phyloP scores from a whole-genome alignment of 2,113 vertebrate species.

The Accipiter virgatus region DNA sequence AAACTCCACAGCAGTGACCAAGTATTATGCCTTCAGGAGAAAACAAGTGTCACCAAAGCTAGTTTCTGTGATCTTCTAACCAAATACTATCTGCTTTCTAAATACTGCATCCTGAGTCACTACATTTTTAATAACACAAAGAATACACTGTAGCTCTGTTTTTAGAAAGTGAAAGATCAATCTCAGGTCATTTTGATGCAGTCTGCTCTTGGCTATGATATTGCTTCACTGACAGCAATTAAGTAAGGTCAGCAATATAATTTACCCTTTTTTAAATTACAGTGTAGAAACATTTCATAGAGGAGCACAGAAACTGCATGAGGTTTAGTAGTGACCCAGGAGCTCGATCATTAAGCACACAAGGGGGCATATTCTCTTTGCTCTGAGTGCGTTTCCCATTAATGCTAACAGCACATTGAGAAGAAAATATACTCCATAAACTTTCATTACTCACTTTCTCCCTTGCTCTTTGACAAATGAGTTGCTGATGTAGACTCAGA shows the following conservation, averaged over 20 bases:
- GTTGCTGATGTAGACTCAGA: neutral
- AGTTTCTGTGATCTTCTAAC: neutral
- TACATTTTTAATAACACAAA: neutral
- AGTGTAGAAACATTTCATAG: neutral
- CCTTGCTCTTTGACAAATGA: neutral
- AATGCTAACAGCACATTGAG: neutral
- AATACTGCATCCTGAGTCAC: neutral
- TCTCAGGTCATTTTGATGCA: neutral
- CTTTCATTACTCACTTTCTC: neutral
- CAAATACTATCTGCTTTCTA: neutral
- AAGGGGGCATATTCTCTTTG: neutral
- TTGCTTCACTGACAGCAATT: neutral
- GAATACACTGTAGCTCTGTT: neutral
- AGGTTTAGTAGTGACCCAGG: neutral
- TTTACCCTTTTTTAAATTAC: neutral
- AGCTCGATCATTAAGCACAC: neutral
- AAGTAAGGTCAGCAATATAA: neutral
- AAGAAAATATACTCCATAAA: neutral
- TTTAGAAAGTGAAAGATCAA: neutral
- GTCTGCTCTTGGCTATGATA: neutral
- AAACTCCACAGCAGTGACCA: neutral
- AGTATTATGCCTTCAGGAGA: neutral
- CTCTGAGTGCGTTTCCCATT: neutral
- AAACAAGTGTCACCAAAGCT: neutral
- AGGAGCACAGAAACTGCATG: neutral